Conservation (phyloP, 2,797 vertebrate species). For the Halcyon leucocephala region DNA sequence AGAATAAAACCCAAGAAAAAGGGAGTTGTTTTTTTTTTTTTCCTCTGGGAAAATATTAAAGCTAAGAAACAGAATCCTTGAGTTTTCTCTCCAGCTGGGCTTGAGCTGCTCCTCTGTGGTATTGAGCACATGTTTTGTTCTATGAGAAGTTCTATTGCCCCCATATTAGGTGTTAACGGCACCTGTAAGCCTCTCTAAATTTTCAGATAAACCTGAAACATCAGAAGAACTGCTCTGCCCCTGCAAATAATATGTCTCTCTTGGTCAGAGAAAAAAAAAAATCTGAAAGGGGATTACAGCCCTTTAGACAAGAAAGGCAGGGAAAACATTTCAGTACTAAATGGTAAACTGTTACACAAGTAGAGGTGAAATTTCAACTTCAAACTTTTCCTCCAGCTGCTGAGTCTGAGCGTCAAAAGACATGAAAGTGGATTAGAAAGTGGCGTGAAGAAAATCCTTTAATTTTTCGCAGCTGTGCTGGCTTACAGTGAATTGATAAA, state of each 20-base stretch:
- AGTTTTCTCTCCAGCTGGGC: not conserved
- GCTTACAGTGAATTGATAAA: conserved; percentile 81
- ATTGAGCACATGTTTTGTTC: not conserved
- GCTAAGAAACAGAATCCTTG: not conserved
- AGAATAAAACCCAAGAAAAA: not conserved
- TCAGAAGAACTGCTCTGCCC: not conserved
- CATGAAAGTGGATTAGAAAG: conserved; percentile 38
- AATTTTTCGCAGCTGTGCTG: conserved; percentile 88
- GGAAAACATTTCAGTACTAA: conserved; percentile 21
- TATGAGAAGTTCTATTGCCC: not conserved
- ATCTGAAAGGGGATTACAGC: conserved; percentile 28
- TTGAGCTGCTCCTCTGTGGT: not conserved
- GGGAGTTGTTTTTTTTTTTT: not conserved
- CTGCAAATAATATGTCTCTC: not conserved
- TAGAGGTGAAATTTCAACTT: conserved; percentile 61
- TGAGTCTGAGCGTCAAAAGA: conserved; percentile 36
- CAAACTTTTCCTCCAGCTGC: conserved; percentile 37
- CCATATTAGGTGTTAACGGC: not conserved
- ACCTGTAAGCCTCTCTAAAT: conserved; percentile 36
- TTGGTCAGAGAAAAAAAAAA: not conserved
- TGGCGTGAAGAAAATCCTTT: conserved; percentile 62
- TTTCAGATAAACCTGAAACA: conserved; percentile 27
- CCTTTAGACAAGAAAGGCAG: conserved; percentile 40
- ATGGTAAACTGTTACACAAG: not conserved
- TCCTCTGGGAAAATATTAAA: not conserved